Percentiles rank a stretch among this genome's conserved stretches.
These are phyloP conservation scores for Lycaena phlaeas DNA, from an alignment of 2,888 invertebrate species.

Conservation along the genomic window DNA sequence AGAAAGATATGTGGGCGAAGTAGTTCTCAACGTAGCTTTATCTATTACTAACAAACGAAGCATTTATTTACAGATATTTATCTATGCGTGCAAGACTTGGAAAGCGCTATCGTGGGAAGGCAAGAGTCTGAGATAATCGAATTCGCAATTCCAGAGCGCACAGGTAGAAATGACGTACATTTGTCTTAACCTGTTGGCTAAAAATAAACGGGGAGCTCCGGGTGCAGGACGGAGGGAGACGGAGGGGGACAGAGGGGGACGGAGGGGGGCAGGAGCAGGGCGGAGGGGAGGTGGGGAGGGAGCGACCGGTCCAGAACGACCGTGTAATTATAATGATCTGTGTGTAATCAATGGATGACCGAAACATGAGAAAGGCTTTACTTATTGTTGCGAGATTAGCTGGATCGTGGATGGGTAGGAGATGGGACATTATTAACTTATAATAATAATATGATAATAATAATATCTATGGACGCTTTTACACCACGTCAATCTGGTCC, in stretches of 20 bases:
- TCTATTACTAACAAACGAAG: too few species aligned
- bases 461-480: too few species aligned
- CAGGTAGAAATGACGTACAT: slow-evolving; percentile 29
- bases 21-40: too few species aligned
- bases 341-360: slow-evolving; percentile 22
- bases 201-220: slow-evolving; percentile 45
- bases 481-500: too few species aligned
- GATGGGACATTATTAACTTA: too few species aligned
- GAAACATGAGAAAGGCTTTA: slow-evolving; percentile 7
- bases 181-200: slow-evolving; percentile 46
- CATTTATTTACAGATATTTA: too few species aligned
- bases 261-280: slow-evolving; percentile 12
- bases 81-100: background rate
- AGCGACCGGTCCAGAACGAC: slow-evolving; percentile 19
- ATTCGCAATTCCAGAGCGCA: slow-evolving; percentile 6
- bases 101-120: background rate
- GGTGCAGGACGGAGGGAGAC: slow-evolving; percentile 11
- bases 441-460: too few species aligned
- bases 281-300: slow-evolving; percentile 10
- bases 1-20: too few species aligned
- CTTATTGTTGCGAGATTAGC: too few species aligned
- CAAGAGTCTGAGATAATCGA: background rate
- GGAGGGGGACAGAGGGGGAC: too few species aligned
- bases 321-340: slow-evolving; percentile 24
- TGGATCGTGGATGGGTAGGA: too few species aligned